Base-by-base conservation (phyloP, 2,888 invertebrate species). In the Tachystola acroxantha region DNA sequence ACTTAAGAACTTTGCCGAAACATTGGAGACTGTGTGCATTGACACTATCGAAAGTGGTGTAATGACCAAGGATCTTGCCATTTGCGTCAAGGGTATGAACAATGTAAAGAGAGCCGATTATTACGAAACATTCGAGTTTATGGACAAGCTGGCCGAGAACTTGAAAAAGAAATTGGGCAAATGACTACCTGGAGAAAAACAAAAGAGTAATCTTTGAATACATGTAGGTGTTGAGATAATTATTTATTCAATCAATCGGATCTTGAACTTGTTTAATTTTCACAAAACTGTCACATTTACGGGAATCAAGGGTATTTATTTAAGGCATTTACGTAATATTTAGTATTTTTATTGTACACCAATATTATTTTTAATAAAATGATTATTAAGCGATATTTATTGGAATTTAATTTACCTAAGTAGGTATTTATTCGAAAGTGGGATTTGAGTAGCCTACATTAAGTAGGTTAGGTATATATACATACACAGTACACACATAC, bases 41-140 rank as follows among this genome's bases (percentile, higher is more conserved):
- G 94, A 95, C 51, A 99, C 99, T 0, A 98, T 99, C 50, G 98
- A 99, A 77, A 87, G 93, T 38, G 99, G 99, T 19, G 88, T 90
- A 50, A 98, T 99, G 97, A 99, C 99, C 36, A 99, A 99, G 78
- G 99, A 99, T 89, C 90, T 99, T 67, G 99, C 99, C 29, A 96
- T 98, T 71, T 99, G 99, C 72, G 93, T 99, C 62, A 98, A 98
- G 85, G 98, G 98, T 46, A 94, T 96, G 91, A 91, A 88, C 77
- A 93, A 91, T 53, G 92, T 92, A 1, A 78, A 89, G 56, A 84
- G 96, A 46, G 77, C 89, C 11, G 99, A 99, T 81, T 99, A 99
- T 73, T 88, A 96, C 74, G 97, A 97, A 87, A 99, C 99, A 0
- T 98, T 99, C 71, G 97, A 96, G 63, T 99, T 99, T 74, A 91